Conservation (phyloP, 2,888 invertebrate species). For the Lasioglossum leucozonium region DNA sequence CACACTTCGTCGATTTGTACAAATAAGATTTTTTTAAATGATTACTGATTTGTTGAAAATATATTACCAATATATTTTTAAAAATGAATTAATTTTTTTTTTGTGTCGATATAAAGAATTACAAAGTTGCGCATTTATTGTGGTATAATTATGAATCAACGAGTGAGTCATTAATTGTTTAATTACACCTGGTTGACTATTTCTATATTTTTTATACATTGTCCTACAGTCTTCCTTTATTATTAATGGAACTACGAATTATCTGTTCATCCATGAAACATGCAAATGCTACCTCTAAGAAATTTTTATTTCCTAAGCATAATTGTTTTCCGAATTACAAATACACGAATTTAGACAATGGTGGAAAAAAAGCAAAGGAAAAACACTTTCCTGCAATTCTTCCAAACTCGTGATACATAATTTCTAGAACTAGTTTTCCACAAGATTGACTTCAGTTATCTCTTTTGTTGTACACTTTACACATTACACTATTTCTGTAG, state of each 20-base stretch:
- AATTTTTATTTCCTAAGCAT: slow-evolving; percentile 30
- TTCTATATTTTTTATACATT: slow-evolving; percentile 24
- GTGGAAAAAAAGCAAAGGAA: slow-evolving; percentile 15
- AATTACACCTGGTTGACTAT: slow-evolving; percentile 2
- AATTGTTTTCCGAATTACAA: slow-evolving; percentile 18
- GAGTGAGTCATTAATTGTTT: slow-evolving; percentile 13
- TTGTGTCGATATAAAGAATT: neutral
- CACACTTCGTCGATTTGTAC: slow-evolving; percentile 31
- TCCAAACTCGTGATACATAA: slow-evolving; percentile 22
- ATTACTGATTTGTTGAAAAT: neutral
- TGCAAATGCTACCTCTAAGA: slow-evolving; percentile 46
- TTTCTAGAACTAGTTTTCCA: slow-evolving; percentile 21
- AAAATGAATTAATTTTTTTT: no score
- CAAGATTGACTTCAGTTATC: slow-evolving; percentile 5
- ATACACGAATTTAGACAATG: slow-evolving; percentile 5
- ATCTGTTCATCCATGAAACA: slow-evolving; percentile 23
- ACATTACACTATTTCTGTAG: slow-evolving; percentile 4
- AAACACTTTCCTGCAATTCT: slow-evolving; percentile 33
- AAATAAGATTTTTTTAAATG: slow-evolving; percentile 14
- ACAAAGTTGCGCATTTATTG: slow-evolving; percentile 7
- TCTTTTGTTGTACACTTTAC: slow-evolving; percentile 7
- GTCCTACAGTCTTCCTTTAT: slow-evolving; percentile 37
- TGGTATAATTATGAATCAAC: slow-evolving; percentile 6
- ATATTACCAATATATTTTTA: slow-evolving; percentile 4
- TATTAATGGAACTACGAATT: slow-evolving; percentile 15